Evolutionary conservation across 2,797 vertebrate genomes (phyloP), one percentile per base, ranked within the genome.

Genomic region (Danio jaintianensis): DNA sequence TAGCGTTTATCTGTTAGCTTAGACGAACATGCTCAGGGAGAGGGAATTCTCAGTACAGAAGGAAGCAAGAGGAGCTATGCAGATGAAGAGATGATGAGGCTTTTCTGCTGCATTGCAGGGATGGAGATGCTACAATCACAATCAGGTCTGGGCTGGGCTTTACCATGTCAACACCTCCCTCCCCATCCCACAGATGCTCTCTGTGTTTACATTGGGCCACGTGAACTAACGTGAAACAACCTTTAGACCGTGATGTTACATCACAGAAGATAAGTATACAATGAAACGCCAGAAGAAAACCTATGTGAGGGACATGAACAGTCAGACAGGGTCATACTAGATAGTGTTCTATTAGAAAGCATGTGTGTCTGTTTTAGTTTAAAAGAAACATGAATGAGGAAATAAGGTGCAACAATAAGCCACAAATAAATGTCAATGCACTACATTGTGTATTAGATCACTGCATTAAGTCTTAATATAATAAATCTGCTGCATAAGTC

Each of bases 41-140:
- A 48, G 59, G 18, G 36, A 42, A 53, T 71, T 71, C 22, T 43
- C 72, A 36, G 40, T 52, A 85, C 10, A 77, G 29, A 29, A 29
- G 59, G 4, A 48, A 47, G 83, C 15, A 48, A 87, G 72, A 85
- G 62, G 79, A 80, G 62, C 56, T 83, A 81, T 88, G 85, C 86
- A 89, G 86, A 89, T 85, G 68, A 89, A 72, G 13, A 83, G 1
- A 20, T 29, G 11, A 76, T 42, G 11, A 76, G 42, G 82, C 52
- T 71, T 45, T 89, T 89, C 79, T 81, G 81, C 89, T 92, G 90
- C 89, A 91, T 86, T 92, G 89, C 90, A 92, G 91, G 68, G 82
- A 81, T 79, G 88, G 80, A 76, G 85, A 72, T 38, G 42, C 73
- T 85, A 89, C 72, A 76, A 91, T 85, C 82, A 85, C 78, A 82